A percentile compares a stretch with the other conserved stretches of the same genome.
Conservation (phyloP, 2,797 vertebrate genomes). For the Rhynchonycteris naso region DNA sequence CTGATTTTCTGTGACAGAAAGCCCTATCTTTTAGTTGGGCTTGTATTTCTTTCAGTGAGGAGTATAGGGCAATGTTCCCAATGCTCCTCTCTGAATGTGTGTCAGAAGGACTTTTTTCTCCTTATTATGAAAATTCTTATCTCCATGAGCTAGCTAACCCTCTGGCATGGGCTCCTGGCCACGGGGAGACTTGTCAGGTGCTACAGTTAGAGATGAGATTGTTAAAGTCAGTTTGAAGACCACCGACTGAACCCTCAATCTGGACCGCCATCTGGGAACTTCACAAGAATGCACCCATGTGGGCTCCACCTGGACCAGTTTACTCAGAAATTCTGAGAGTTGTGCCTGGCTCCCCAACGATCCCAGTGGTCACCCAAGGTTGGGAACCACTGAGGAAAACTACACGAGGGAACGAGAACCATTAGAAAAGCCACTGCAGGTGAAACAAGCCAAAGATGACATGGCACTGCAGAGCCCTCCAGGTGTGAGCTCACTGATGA, state of each 20-base stretch:
- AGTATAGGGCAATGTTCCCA: background rate
- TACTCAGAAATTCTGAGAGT: background rate
- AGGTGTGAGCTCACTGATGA: background rate
- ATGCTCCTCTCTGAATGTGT: background rate
- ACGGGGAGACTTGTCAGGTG: background rate
- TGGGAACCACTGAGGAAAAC: background rate
- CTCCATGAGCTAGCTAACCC: background rate
- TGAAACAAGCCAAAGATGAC: background rate
- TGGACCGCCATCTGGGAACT: background rate
- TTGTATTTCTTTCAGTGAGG: background rate
- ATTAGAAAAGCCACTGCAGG: background rate
- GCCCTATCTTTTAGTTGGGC: background rate
- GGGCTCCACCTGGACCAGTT: background rate
- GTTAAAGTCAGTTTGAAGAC: background rate
- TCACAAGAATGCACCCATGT: background rate
- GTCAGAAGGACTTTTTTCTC: background rate
- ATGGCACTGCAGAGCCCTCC: fast-evolving
- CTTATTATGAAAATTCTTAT: background rate
- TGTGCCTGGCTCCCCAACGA: background rate
- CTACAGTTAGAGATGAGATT: background rate
- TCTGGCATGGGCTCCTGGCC: background rate
- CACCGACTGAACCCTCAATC: too few relatives aligned
- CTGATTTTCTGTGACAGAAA: background rate
- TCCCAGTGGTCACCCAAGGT: background rate
- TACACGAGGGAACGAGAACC: background rate